Base-by-base conservation (phyloP, 64 coral and sea anemone species). In the Anthopleura sola region DNA sequence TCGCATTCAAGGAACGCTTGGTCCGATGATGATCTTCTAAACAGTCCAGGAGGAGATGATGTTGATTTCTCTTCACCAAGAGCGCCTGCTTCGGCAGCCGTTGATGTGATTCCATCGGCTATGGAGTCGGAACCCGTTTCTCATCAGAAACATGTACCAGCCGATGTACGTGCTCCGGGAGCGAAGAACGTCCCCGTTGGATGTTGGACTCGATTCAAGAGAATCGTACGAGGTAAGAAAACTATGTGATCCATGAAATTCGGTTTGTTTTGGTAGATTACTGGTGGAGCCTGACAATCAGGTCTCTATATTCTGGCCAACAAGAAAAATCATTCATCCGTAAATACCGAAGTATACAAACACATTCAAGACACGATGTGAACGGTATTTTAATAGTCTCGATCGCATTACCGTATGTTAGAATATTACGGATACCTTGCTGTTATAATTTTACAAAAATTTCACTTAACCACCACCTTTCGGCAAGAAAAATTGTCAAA, bases 111-210 rank as follows among this genome's bases (percentile, higher is more conserved):
- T 71, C 97, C 97, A 33, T 92, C 92, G 0, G 97, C 93, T 6
- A 99, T 99, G 97, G 97, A 99, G 77, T 78, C 87, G 12, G 97
- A 99, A 87, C 97, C 97, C 20, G 93, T 95, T 26, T 68, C 77
- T 20, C 97, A 90, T 66, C 75, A 84, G 83, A 89, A 77, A 7
- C 87, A 90, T 53, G 87, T 99, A 46, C 87, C 97, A 4, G 26
- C 97, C 19, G 97, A 99, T 78, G 97, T 92, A 23, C 97, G 97
- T 46, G 93, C 90, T 90, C 90, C 92, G 28, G 97, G 90, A 20
- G 88, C 93, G 56, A 94, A 86, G 75, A 99, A 99, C 55, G 97
- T 92, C 1, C 97, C 97, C 47, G 97, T 99, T 58, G 97, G 97
- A 82, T 94, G 90, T 64, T 90, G 97, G 93, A 95, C 90, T 20